A percentile compares a stretch with the other conserved stretches of the same genome.
These are phyloP conservation scores for Monomorium pharaonis DNA, from an alignment of 1,140 invertebrate species.

Conservation along the genomic window DNA sequence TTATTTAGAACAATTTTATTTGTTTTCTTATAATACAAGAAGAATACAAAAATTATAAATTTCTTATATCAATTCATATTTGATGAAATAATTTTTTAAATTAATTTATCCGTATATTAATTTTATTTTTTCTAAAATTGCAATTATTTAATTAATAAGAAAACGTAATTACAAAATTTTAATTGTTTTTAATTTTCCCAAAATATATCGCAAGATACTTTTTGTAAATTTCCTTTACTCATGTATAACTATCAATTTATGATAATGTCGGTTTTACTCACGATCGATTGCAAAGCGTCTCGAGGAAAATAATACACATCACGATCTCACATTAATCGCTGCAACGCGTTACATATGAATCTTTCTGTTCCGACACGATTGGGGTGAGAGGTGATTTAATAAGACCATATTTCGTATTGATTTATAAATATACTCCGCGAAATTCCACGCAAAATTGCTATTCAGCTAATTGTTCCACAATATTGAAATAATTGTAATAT, in stretches of 20 bases:
- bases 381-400: conserved; percentile 73
- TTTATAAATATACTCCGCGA: conserved; percentile 75
- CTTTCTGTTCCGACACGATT: conserved; percentile 11
- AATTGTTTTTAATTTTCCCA: neutral
- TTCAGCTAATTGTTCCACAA: conserved; percentile 26
- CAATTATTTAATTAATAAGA: conserved; percentile 1
- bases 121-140: neutral
- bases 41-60: no score
- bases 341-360: conserved; percentile 49
- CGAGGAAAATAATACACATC: conserved; percentile 57
- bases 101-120: neutral
- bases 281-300: conserved; percentile 34
- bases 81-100: no score
- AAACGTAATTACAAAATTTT: neutral
- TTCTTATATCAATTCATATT: no score
- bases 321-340: conserved; percentile 65
- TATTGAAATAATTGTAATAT: conserved; percentile 8
- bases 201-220: neutral
- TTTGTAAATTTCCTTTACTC: neutral
- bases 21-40: neutral
- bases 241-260: neutral
- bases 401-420: conserved; percentile 74
- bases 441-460: neutral
- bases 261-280: neutral
- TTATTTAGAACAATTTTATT: neutral